Evolutionary conservation across 2,797 vertebrate genomes (phyloP), one percentile per base, ranked within the genome.

Genomic region (Spea hammondii): DNA sequence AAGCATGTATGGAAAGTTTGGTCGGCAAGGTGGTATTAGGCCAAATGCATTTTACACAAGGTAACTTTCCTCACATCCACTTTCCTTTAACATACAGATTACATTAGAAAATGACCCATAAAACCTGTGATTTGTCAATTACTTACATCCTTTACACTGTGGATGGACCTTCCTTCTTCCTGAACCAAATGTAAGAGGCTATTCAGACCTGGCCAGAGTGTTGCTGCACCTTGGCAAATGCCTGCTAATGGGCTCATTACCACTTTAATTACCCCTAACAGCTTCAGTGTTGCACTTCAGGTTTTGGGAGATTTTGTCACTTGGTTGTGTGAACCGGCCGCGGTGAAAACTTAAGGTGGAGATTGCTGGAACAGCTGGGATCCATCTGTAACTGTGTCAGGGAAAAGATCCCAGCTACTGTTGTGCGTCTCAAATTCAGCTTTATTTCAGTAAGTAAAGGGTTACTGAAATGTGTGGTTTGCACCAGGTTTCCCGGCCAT

Each of bases 301-400:
- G 84, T 83, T 88, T 89, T 83, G 82, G 89, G 65, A 79, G 82
- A 86, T 84, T 85, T 92, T 89, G 86, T 90, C 88, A 84, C 89
- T 55, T 51, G 64, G 69, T 85, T 91, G 86, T 89, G 93, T 91
- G 92, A 95, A 94, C 90, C 91, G 89, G 84, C 89, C 84, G 86
- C 32, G 32, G 32, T 85, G 84, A 85, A 84, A 86, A 77, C 84
- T 85, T 71, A 83, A 80, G 88, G 90, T 93, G 92, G 94, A 96
- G 96, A 96, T 93, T 94, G 95, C 94, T 12, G 85, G 83, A 88
- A 92, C 96, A 97, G 96, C 96, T 97, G 96, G 94, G 90, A 92
- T 82, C 85, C 94, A 97, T 97, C 96, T 96, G 95, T 93, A 96
- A 96, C 93, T 94, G 94, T 85, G 90, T 89, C 91, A 92, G 86